Evolutionary conservation across 1,140 invertebrate species (phyloP).

Genomic region (Drosophila pruinosa): DNA sequence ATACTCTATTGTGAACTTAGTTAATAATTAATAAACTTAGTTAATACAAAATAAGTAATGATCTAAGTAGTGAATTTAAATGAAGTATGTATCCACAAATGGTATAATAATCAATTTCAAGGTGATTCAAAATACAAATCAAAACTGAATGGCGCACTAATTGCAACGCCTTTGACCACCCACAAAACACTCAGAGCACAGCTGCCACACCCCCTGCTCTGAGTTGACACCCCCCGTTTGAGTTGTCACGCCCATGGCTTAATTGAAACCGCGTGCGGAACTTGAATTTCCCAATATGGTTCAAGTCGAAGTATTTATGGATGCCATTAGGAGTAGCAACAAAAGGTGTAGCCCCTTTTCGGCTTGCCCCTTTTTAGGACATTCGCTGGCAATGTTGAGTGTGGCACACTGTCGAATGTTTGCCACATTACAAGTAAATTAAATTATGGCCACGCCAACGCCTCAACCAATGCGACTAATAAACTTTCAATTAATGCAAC

Average conservation of each 20-base stretch:
- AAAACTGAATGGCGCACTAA: constrained; percentile 3
- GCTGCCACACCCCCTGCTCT: constrained; percentile 31
- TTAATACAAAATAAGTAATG: no score
- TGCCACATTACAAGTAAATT: constrained; percentile 63
- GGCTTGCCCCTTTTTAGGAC: neutral
- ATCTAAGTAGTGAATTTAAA: neutral
- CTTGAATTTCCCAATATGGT: constrained; percentile 33
- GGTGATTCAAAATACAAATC: no score
- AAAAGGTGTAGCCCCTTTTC: constrained; percentile 17
- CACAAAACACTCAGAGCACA: constrained; percentile 23
- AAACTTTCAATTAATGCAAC: constrained; percentile 73
- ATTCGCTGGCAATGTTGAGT: constrained; percentile 9
- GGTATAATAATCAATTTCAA: neutral
- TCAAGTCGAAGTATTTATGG: constrained; percentile 43
- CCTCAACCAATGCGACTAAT: constrained; percentile 52
- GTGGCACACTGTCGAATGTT: constrained; percentile 33
- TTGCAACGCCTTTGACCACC: constrained; percentile 26
- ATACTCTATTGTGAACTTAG: no score
- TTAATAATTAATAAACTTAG: no score
- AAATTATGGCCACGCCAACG: constrained; percentile 51
- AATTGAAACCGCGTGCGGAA: constrained; percentile 55
- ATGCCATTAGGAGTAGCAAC: constrained; percentile 33
- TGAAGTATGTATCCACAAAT: no score
- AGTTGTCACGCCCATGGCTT: constrained; percentile 43
- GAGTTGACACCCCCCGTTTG: constrained; percentile 30